A percentile compares a stretch with the other conserved stretches of the same genome.
Conservation (phyloP, 2,797 vertebrate genomes). For the Aplochiton taeniatus region DNA sequence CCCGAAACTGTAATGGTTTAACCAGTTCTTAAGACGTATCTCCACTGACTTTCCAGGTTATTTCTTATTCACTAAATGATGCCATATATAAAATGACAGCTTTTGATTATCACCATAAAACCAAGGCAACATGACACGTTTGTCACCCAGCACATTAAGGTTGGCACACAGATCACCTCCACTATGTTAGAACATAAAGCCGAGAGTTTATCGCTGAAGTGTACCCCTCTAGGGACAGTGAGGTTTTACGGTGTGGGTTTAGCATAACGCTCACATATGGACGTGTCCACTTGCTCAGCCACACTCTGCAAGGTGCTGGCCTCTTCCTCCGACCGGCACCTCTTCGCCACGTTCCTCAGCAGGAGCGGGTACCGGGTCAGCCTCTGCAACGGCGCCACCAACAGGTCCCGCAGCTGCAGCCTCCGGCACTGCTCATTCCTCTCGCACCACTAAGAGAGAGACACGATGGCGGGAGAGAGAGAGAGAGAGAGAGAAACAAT, state of each 20-base stretch:
- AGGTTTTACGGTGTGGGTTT: no score
- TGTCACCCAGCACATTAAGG: no score
- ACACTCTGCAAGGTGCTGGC: slow-evolving; percentile 72
- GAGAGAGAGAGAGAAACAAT: slow-evolving; percentile 17
- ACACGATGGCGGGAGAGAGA: slow-evolving; percentile 20
- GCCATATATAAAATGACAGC: no score
- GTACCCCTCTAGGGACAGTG: not conserved
- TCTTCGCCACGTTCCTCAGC: slow-evolving; percentile 85
- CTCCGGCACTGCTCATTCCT: slow-evolving; percentile 82
- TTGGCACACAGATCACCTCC: no score
- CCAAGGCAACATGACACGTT: no score
- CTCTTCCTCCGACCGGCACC: slow-evolving; percentile 70
- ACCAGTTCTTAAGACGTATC: no score
- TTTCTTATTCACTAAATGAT: no score
- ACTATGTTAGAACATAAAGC: no score
- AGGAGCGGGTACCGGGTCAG: slow-evolving; percentile 86
- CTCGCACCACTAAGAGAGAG: slow-evolving; percentile 84
- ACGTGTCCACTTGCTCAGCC: slow-evolving; percentile 87
- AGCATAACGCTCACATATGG: slow-evolving; percentile 79
- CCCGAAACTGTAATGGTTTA: no score
- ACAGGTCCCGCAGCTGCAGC: slow-evolving; percentile 83
- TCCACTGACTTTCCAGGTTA: no score
- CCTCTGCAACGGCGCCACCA: slow-evolving; percentile 86
- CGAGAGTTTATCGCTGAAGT: no score
- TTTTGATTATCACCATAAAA: no score